These are phyloP conservation scores for Ciconia nigra DNA, from an alignment of 2,797 vertebrate genomes.

Conservation along the genomic window DNA sequence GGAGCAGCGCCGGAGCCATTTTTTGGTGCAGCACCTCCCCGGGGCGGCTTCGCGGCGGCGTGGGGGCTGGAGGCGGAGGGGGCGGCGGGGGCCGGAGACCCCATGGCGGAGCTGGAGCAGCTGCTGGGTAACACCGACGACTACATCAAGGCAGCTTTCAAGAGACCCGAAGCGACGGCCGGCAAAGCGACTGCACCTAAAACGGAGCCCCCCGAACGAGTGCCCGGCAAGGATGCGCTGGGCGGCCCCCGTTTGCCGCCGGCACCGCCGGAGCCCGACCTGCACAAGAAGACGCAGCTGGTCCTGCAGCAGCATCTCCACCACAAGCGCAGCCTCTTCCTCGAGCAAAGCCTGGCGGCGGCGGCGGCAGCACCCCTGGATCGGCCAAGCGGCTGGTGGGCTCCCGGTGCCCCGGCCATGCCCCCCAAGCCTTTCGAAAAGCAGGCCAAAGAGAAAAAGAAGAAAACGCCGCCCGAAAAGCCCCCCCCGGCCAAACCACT, in stretches of 20 bases:
- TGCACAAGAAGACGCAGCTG: constrained; percentile 90
- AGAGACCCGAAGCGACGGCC: constrained; percentile 75
- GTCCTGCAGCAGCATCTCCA: constrained; percentile 96
- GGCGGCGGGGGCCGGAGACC: constrained; percentile 76
- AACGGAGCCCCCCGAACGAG: constrained; percentile 15
- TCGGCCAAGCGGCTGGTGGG: constrained; percentile 84
- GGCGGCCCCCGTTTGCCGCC: constrained; percentile 59
- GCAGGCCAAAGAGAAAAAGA: constrained; percentile 90
- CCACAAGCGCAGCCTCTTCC: constrained; percentile 93
- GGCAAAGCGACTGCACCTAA: not conserved
- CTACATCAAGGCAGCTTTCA: constrained; percentile 84
- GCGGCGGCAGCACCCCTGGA: constrained; percentile 66
- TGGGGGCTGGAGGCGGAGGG: constrained; percentile 38
- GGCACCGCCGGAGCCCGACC: constrained; percentile 51
- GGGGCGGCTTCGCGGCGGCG: accelerated
- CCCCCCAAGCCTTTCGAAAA: constrained; percentile 83
- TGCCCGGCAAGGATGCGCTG: not conserved
- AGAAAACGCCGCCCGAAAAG: constrained; percentile 73
- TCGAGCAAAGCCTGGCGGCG: constrained; percentile 70
- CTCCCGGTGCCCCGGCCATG: not conserved
- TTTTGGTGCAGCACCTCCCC: not conserved
- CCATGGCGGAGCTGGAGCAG: constrained; percentile 95
- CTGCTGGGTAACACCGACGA: constrained; percentile 86
- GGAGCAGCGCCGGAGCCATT: not conserved
- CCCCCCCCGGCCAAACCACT: constrained; percentile 73